Evolutionary conservation across 2,888 invertebrate genomes (phyloP).

Genomic region (Bugula neritina): DNA sequence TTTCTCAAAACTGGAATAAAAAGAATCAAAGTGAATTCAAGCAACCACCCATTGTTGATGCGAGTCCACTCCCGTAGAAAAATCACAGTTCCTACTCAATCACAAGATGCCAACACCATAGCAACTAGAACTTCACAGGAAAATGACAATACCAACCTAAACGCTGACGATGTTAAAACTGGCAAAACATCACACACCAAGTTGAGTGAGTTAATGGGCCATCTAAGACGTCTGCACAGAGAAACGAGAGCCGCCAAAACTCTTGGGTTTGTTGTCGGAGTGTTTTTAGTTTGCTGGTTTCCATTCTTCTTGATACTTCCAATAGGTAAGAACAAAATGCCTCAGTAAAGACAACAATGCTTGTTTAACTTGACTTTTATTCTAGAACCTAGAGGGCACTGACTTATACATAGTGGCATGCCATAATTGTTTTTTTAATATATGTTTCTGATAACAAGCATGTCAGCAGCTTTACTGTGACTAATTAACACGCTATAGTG

Average conservation of each 20-base stretch:
- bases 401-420: too few species aligned
- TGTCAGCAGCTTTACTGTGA: too few species aligned
- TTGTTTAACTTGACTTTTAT: too few species aligned
- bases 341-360: too few species aligned
- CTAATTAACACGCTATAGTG: too few species aligned
- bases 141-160: not conserved
- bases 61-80: not conserved
- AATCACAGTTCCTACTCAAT: not conserved
- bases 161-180: not conserved
- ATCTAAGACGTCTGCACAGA: slow-evolving; percentile 57
- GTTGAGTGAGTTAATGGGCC: not conserved
- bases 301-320: slow-evolving; percentile 66
- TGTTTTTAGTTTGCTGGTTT: slow-evolving; percentile 65
- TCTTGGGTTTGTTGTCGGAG: slow-evolving; percentile 63
- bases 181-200: not conserved
- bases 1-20: slow-evolving; percentile 54
- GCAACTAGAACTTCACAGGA: not conserved
- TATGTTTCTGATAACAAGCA: too few species aligned
- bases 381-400: too few species aligned
- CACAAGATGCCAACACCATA: not conserved
- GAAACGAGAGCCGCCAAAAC: slow-evolving; percentile 66
- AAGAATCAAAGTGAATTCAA: not conserved
- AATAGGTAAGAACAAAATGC: slow-evolving; percentile 56
- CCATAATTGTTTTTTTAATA: too few species aligned
- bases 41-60: not conserved